phyloP scores from a whole-genome alignment of 2,888 invertebrate genomes.

The Phaedon cochleariae region DNA sequence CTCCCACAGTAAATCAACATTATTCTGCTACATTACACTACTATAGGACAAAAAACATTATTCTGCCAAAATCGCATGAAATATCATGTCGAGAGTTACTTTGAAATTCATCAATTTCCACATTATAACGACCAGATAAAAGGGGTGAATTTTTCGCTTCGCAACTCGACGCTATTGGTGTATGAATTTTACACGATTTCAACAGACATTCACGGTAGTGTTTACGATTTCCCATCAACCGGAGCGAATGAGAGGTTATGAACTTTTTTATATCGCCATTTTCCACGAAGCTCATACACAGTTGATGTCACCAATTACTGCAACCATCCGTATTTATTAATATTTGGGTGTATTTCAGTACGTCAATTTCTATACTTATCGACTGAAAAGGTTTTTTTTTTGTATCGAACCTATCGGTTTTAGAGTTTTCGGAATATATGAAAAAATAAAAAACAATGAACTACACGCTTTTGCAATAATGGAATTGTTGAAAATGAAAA shows the following conservation, averaged over 20 bases:
- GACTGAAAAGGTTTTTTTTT: too few species aligned
- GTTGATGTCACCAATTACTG: conserved; percentile 1
- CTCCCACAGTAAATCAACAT: too few species aligned
- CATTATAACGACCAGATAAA: background rate
- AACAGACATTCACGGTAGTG: background rate
- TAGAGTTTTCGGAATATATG: too few species aligned
- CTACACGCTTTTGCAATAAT: too few species aligned
- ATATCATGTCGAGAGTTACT: too few species aligned
- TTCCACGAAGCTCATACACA: background rate
- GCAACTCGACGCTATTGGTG: background rate
- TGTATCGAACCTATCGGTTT: too few species aligned
- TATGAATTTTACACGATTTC: background rate
- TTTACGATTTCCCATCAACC: conserved; percentile 1
- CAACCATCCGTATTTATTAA: background rate
- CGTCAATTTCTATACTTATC: background rate
- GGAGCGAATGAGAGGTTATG: background rate
- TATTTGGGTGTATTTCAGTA: background rate
- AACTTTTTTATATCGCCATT: conserved; percentile 1
- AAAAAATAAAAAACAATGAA: too few species aligned
- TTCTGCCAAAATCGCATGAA: too few species aligned
- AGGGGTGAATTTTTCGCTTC: background rate
- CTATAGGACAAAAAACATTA: too few species aligned
- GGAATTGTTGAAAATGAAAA: too few species aligned
- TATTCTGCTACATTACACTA: too few species aligned
- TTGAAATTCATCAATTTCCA: too few species aligned